A percentile compares a stretch with the other conserved stretches of the same genome.
phyloP scores from a whole-genome alignment of 2,113 vertebrate species.

The Oryzias melastigma region DNA sequence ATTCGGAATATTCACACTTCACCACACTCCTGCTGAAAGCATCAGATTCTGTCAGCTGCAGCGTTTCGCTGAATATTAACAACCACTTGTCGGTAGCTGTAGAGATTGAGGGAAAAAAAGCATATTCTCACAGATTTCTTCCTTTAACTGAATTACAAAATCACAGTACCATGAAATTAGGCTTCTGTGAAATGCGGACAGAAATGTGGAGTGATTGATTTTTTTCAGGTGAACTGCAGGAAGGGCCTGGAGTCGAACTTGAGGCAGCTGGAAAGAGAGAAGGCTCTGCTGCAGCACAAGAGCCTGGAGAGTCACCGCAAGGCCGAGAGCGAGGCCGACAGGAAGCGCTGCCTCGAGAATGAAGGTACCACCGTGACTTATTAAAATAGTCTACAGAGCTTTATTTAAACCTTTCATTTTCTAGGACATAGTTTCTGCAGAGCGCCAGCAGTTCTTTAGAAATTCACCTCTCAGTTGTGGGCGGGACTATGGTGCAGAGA shows the following conservation, averaged over 20 bases:
- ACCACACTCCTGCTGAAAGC: conserved; percentile 21
- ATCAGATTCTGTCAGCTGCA: conserved; percentile 9
- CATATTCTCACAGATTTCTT: conserved; percentile 10
- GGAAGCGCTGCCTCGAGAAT: conserved; percentile 94
- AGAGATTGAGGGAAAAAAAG: conserved; percentile 13
- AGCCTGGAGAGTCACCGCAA: conserved; percentile 92
- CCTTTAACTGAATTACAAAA: conserved; percentile 9
- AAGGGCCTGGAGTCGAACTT: conserved; percentile 88
- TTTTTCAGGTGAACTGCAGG: conserved; percentile 82
- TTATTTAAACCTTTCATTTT: no score
- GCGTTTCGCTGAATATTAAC: conserved; percentile 12
- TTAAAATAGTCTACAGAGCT: no score
- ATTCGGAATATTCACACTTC: conserved; percentile 11
- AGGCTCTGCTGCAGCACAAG: conserved; percentile 96
- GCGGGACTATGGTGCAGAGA: no score
- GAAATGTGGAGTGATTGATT: background rate
- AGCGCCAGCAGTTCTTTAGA: no score
- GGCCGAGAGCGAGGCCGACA: conserved; percentile 93
- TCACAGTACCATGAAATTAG: conserved; percentile 9
- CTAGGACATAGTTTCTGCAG: no score
- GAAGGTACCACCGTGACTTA: conserved; percentile 78
- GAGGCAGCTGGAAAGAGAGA: conserved; percentile 93
- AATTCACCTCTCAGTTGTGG: no score
- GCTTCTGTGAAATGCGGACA: conserved; percentile 3
- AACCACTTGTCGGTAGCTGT: conserved; percentile 2